Percentiles rank a stretch among this genome's conserved stretches.
phyloP scores from a whole-genome alignment of 2,888 invertebrate genomes.

The Magallana nippona region DNA sequence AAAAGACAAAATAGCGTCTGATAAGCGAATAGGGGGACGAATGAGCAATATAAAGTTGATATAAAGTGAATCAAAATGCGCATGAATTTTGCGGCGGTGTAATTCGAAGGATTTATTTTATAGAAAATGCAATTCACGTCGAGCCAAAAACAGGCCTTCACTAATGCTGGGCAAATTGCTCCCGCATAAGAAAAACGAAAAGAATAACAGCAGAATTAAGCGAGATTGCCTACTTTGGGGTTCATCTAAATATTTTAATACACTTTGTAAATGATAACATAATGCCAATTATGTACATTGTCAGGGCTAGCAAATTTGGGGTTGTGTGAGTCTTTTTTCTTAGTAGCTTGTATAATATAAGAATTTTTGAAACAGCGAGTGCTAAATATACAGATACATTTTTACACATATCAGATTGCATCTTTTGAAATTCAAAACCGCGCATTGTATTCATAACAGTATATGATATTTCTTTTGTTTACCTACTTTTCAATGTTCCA shows the following conservation, averaged over 20 bases:
- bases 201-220: constrained; percentile 15
- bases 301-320: background rate
- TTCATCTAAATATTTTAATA: constrained; percentile 1
- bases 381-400: too few species aligned
- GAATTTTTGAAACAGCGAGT: too few species aligned
- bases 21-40: constrained; percentile 41
- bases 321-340: background rate
- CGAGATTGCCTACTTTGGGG: background rate
- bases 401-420: too few species aligned
- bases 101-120: constrained; percentile 57
- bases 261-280: constrained; percentile 1
- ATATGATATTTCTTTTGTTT: too few species aligned
- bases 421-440: too few species aligned
- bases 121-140: constrained; percentile 47
- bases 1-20: constrained; percentile 43
- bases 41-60: constrained; percentile 66
- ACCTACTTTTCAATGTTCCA: too few species aligned
- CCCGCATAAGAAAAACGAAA: constrained; percentile 55
- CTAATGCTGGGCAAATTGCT: constrained; percentile 69
- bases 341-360: too few species aligned
- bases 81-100: constrained; percentile 61
- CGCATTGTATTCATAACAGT: background rate
- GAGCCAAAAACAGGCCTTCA: constrained; percentile 49
- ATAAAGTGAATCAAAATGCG: constrained; percentile 69
- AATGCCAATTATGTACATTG: background rate